These are phyloP conservation scores for Siderastrea radians DNA, from an alignment of 92 coral and sea anemone species.

Conservation along the genomic window DNA sequence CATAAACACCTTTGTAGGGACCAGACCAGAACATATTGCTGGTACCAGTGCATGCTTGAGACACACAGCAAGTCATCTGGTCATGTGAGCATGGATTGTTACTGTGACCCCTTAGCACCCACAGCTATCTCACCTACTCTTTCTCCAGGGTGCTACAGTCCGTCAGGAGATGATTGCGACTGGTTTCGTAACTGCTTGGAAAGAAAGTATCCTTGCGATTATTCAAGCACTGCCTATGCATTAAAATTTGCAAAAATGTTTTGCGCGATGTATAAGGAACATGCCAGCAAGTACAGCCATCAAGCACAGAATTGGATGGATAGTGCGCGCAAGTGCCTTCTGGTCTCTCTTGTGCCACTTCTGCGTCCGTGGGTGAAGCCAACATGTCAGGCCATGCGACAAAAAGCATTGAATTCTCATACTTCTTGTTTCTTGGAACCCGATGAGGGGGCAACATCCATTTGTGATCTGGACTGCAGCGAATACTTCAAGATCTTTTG, in stretches of 20 bases:
- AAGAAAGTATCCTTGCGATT: conserved; percentile 67
- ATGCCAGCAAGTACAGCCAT: conserved; percentile 6
- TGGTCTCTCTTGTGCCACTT: conserved; percentile 56
- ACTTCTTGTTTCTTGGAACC: conserved; percentile 73
- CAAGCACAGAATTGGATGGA: conserved; percentile 64
- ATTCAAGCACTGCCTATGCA: conserved; percentile 68
- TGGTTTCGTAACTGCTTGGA: conserved; percentile 74
- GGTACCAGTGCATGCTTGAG: conserved; percentile 81
- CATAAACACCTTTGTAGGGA: conserved; percentile 38
- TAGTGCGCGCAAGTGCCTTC: conserved; percentile 71
- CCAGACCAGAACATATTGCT: conserved; percentile 54
- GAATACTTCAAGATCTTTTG: conserved; percentile 67
- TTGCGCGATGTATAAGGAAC: conserved; percentile 50
- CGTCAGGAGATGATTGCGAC: conserved; percentile 61
- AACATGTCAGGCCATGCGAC: conserved; percentile 54
- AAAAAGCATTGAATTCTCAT: conserved; percentile 63
- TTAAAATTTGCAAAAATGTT: conserved; percentile 62
- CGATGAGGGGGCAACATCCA: conserved; percentile 52
- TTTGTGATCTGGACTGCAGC: conserved; percentile 54
- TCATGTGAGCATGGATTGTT: conserved; percentile 54
- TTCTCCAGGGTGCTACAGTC: conserved; percentile 63
- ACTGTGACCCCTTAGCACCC: conserved; percentile 44
- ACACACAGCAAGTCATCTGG: conserved; percentile 52
- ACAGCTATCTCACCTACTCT: conserved; percentile 4
- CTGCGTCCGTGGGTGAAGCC: conserved; percentile 53